phyloP scores from a whole-genome alignment of 2,113 vertebrate genomes.

The Ammodytes marinus region DNA sequence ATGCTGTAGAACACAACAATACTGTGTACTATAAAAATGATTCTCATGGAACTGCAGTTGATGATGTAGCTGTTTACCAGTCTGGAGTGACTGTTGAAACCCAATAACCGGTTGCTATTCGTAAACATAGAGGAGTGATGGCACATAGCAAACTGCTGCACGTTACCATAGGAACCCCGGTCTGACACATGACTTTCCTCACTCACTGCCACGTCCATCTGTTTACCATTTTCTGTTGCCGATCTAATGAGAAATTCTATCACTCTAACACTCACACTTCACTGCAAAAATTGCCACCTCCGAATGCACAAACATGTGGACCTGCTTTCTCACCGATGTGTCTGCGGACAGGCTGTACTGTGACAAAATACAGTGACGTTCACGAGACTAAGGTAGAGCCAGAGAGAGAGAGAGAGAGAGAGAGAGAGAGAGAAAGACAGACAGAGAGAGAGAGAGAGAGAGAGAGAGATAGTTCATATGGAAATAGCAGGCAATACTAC shows the following conservation, averaged over 20 bases:
- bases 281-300: constrained; percentile 25
- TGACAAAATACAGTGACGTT: constrained; percentile 2
- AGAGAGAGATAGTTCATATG: no score
- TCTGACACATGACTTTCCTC: constrained; percentile 37
- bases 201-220: constrained; percentile 67
- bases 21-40: constrained; percentile 24
- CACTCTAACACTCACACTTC: constrained; percentile 26
- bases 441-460: neutral
- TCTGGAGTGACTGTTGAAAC: constrained; percentile 21
- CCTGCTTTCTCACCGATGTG: constrained; percentile 11
- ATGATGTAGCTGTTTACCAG: constrained; percentile 17
- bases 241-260: constrained; percentile 63
- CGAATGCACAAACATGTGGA: constrained; percentile 44
- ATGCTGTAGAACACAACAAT: constrained; percentile 2
- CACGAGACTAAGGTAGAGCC: constrained; percentile 1
- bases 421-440: constrained; percentile 2
- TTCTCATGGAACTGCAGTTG: neutral
- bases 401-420: constrained; percentile 8
- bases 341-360: constrained; percentile 9
- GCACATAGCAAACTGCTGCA: constrained; percentile 31
- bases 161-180: constrained; percentile 70
- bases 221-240: constrained; percentile 62
- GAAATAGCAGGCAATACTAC: no score
- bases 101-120: constrained; percentile 15
- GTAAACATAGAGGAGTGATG: constrained; percentile 45